Conservation (phyloP, 2,797 vertebrate genomes). For the Limosa lapponica region DNA sequence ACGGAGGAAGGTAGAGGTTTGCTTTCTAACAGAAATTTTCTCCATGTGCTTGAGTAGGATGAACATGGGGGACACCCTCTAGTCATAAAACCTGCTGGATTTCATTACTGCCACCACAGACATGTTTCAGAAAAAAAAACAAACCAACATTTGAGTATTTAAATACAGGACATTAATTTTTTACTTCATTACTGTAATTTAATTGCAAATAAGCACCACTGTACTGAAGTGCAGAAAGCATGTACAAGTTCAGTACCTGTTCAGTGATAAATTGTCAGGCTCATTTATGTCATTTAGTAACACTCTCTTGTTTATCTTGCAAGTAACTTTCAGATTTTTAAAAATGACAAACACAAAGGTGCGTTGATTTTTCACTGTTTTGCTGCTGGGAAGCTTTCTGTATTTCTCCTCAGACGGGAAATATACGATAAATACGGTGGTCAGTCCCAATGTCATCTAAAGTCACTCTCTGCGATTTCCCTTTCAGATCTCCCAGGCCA, state of each 20-base stretch:
- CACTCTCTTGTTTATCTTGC: not conserved
- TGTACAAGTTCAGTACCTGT: not conserved
- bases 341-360: not conserved
- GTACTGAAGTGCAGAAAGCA: not conserved
- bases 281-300: not conserved
- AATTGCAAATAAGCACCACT: not conserved
- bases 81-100: not conserved
- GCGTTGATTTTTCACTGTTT: not conserved
- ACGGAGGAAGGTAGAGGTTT: not conserved
- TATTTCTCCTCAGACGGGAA: not conserved
- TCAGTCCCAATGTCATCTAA: not conserved
- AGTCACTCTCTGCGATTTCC: not conserved
- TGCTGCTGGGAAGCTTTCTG: not conserved
- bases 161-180: not conserved
- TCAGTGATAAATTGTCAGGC: not conserved
- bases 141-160: not conserved
- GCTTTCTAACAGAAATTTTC: not conserved
- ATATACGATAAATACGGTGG: not conserved
- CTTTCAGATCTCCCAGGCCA: not conserved
- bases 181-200: not conserved
- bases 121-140: not conserved
- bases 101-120: not conserved
- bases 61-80: not conserved
- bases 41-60: not conserved
- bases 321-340: not conserved